A percentile compares a stretch with the other conserved stretches of the same genome.
These are phyloP conservation scores for Lasiurus cinereus DNA, from an alignment of 2,113 vertebrate species.

Conservation along the genomic window DNA sequence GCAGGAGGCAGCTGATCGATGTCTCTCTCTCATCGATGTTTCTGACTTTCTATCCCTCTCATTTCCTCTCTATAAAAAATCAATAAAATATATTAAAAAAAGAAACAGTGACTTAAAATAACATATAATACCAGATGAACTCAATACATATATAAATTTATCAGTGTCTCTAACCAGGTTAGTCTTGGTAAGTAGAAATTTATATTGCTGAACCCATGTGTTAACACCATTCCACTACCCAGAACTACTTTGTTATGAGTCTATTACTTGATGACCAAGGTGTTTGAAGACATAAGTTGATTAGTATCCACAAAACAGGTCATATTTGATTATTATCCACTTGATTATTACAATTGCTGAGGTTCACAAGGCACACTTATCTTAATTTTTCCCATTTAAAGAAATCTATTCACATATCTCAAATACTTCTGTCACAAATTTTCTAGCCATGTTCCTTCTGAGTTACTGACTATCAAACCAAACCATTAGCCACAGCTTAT, in stretches of 20 bases:
- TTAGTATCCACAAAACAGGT: neutral
- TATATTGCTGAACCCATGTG: no score
- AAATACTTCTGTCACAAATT: neutral
- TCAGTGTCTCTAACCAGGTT: neutral
- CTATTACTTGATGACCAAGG: neutral
- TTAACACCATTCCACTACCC: neutral
- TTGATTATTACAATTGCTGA: neutral
- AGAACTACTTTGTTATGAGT: neutral
- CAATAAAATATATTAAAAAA: no score
- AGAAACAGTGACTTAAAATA: no score
- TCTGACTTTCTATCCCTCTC: no score
- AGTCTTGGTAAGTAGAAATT: neutral
- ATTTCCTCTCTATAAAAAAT: no score
- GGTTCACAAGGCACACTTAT: neutral
- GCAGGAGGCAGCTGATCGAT: no score
- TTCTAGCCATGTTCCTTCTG: no score
- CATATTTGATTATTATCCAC: neutral
- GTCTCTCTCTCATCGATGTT: no score
- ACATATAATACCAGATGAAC: no score
- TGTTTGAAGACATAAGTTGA: neutral
- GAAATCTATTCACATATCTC: neutral
- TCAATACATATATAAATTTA: neutral
- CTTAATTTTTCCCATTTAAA: neutral
- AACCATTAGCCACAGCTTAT: neutral
- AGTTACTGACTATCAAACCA: neutral